Conservation (phyloP, 2,797 vertebrate genomes). For the Eupleurogrammus muticus region DNA sequence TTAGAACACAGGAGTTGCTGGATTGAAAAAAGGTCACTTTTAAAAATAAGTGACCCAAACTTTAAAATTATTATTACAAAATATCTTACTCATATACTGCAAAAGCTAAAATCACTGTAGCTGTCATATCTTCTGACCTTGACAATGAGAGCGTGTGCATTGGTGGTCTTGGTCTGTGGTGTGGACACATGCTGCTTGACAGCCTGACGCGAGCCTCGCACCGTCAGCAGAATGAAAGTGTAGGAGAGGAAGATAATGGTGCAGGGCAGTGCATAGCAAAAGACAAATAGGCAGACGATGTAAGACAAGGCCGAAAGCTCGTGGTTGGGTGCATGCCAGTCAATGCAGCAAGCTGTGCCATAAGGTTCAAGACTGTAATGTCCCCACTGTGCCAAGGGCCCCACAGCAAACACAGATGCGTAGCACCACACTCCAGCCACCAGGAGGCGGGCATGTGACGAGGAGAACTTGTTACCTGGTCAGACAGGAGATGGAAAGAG, state of each 20-base stretch:
- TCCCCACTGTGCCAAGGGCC: slow-evolving; percentile 88
- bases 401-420: slow-evolving; percentile 84
- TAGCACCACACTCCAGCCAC: slow-evolving; percentile 87
- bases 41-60: no score
- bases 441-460: slow-evolving; percentile 82
- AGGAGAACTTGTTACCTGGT: slow-evolving; percentile 88
- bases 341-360: slow-evolving; percentile 90
- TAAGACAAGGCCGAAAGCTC: slow-evolving; percentile 82
- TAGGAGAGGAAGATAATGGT: slow-evolving; percentile 87
- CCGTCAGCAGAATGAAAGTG: slow-evolving; percentile 84
- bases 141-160: slow-evolving; percentile 83
- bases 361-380: slow-evolving; percentile 89
- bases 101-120: slow-evolving; percentile 35
- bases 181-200: slow-evolving; percentile 83
- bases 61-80: no score
- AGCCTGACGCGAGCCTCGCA: slow-evolving; percentile 81
- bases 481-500: slow-evolving; percentile 33
- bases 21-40: no score
- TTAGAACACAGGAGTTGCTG: no score
- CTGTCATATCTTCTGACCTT: slow-evolving; percentile 81
- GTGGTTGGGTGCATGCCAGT: slow-evolving; percentile 84
- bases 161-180: slow-evolving; percentile 74
- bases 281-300: slow-evolving; percentile 87
- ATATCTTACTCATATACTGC: slow-evolving; percentile 22
- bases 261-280: slow-evolving; percentile 89